These are phyloP conservation scores for Brachionus manjavacas DNA, from an alignment of 1,140 invertebrate genomes.

Conservation along the genomic window DNA sequence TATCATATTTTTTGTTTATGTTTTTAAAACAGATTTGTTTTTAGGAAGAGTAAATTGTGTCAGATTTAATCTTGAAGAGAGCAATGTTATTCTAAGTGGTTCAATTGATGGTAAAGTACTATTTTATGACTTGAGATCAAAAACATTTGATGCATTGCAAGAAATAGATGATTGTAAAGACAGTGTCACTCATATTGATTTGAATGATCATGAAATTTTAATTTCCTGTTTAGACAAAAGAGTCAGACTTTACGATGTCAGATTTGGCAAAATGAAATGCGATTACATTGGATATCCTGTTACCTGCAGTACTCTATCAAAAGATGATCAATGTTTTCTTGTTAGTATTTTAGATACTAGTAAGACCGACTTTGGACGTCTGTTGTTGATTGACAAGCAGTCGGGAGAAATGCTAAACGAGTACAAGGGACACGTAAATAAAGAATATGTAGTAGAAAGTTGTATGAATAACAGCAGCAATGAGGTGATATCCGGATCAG, in stretches of 20 bases:
- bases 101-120: conserved; percentile 83
- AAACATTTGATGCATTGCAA: conserved; percentile 68
- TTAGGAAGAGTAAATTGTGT: conserved; percentile 75
- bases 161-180: conserved; percentile 84
- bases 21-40: background rate
- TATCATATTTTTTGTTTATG: background rate
- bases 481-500: conserved; percentile 78
- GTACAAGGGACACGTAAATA: conserved; percentile 72
- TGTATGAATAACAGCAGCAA: conserved; percentile 74
- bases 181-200: conserved; percentile 75
- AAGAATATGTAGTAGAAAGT: conserved; percentile 78
- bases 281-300: conserved; percentile 71
- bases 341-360: conserved; percentile 74
- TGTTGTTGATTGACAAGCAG: conserved; percentile 82
- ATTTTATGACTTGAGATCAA: conserved; percentile 76
- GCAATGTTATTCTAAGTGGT: conserved; percentile 78
- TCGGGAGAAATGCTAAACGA: conserved; percentile 73
- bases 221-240: conserved; percentile 82
- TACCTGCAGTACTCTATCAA: conserved; percentile 54
- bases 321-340: conserved; percentile 74
- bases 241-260: conserved; percentile 80
- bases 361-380: conserved; percentile 36
- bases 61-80: conserved; percentile 82
- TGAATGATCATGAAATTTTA: conserved; percentile 83
- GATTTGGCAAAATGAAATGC: conserved; percentile 72